Evolutionary conservation across 1,140 invertebrate genomes (phyloP), one percentile per base, ranked within the genome.

Genomic region (Luehdorfia chinensis): DNA sequence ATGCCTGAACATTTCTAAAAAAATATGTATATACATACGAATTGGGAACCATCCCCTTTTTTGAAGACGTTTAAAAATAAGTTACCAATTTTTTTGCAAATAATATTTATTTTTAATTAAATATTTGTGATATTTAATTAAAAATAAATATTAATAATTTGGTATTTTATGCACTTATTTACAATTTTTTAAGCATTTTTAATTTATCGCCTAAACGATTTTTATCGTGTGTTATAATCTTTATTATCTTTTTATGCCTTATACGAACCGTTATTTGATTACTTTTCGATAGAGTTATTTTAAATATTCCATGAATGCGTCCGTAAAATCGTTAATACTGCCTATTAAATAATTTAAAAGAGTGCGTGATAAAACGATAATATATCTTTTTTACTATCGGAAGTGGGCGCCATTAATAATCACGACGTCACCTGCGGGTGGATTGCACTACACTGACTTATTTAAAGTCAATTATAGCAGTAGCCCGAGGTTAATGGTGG

Each of bases 391-490:
- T 59, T 58, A 53, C 50, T 50, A 55, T 69, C 51, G 59, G 55
- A 66, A 64, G 58, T 61, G 59, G 55, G 27, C 25, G 54, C 61
- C 57, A 59, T 67, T 59, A 67, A 67, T 58, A 53, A 47, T 47
- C 50, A 51, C 60, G 51, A 57, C 50, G 57, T 59, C 53, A 55
- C 32, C 30, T 50, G 43, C 34, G 14, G 48, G 19, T 45, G 28
- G 47, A 46, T 36, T 52, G 37, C 37, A 54, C 14, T 44, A 37
- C 34, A 54, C 45, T 54, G 56, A 54, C 51, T 59, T 47, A 54
- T 54, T 67, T 60, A 54, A 34, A 55, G 52, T 49, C 68, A 75
- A 72, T 75, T 67, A 71, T 57, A 59, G 34, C 55, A 53, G 55
- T 61, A 64, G 59, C 52, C 25, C 18, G 45, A 65, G 66, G 62